Evolutionary conservation across 2,113 vertebrate species (phyloP), one percentile per base, ranked within the genome.

Genomic region (Forbesichthys papilliferus): DNA sequence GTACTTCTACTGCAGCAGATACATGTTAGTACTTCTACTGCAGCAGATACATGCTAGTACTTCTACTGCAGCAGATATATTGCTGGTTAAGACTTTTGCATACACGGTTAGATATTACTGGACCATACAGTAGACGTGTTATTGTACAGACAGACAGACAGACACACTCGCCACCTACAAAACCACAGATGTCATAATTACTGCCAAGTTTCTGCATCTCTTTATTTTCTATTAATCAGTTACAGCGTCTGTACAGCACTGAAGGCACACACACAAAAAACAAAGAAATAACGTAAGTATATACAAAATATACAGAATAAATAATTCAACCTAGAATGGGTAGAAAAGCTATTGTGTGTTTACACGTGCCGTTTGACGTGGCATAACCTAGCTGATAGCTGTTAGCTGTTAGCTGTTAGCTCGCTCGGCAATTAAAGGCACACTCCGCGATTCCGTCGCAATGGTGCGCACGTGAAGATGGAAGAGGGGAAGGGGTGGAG

Each of bases 221-320:
- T 89, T 90, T 93, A 92, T 90, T 90, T 89, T 73, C 78, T 79
- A 48, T 81, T 89, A 58, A 78, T 86, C 79, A 83, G 84, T 89
- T 88, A 92, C 90, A 92, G 75, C 83, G 84, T 87, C 90, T 90
- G 89, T 92, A 93, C 92, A 94, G 82, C 88, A 94, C 91, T 79
- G 93, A 96, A 96, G 94, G 93, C 93, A 96, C 93, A 90, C 90
- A 93, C 81, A 89, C 56, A 61, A 46, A 34, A 87, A 81, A 9
- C 78, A 92, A 87, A 88, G 64, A 80, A 56, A 52, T 52, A 48
- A 87, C 85, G 84, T 89, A 89, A 68, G 82, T 93, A 95, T 94
- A 84, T 94, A 95, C 88, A 96, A 94, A 94, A 94, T 94, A 91
- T 95, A 94, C 94, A 95, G 91, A 96, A 98, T 97, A 98, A 98